phyloP scores from a whole-genome alignment of 2,113 vertebrate species.

The Dasyprocta punctata region DNA sequence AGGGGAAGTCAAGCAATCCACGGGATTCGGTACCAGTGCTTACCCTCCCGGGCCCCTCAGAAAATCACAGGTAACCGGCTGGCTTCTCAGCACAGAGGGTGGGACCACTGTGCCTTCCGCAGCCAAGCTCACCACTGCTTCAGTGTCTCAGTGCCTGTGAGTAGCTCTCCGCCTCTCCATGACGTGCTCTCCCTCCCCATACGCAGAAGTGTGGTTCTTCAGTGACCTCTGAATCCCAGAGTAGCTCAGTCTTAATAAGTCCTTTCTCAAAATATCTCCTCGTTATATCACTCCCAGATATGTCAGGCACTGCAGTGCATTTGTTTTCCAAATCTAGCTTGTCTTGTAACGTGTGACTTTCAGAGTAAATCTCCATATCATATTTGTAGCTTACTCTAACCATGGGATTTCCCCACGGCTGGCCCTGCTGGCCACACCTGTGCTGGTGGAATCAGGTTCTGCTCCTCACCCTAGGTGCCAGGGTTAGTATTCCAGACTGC shows the following conservation, averaged over 20 bases:
- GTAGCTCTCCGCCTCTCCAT: background rate
- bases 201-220: too few relatives aligned
- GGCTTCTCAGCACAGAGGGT: background rate
- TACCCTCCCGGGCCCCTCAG: too few relatives aligned
- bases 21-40: background rate
- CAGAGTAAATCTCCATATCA: background rate
- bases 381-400: background rate
- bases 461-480: background rate
- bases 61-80: background rate
- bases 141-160: background rate
- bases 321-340: background rate
- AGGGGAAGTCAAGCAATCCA: background rate
- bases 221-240: background rate
- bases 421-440: background rate
- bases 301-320: background rate
- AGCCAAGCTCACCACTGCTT: background rate
- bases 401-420: background rate
- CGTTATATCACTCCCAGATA: background rate
- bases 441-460: background rate
- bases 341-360: background rate
- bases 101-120: background rate
- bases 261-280: background rate
- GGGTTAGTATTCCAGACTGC: background rate
- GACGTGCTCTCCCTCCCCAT: background rate
- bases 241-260: background rate